Evolutionary conservation across 2,888 invertebrate genomes (phyloP).

Genomic region (Sarcophaga rosellei): DNA sequence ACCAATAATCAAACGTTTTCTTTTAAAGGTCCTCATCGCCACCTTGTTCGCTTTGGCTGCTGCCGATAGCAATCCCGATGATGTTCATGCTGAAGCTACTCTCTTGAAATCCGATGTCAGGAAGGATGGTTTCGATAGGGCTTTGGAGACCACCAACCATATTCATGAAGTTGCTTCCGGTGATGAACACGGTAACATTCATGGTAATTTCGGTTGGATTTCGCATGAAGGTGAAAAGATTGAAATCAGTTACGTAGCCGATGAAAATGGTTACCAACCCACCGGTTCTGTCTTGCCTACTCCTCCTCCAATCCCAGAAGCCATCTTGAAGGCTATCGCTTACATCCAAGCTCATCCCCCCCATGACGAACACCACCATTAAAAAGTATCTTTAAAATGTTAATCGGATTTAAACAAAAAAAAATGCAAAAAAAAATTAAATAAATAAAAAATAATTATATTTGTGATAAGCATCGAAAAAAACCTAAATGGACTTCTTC

Average conservation of each 20-base stretch:
- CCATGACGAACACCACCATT: slow-evolving; percentile 54
- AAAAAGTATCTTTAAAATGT: neutral
- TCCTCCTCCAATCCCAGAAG: slow-evolving; percentile 71
- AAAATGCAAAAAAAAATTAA: neutral
- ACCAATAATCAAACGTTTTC: neutral
- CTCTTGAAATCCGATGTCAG: slow-evolving; percentile 71
- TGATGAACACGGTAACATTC: slow-evolving; percentile 75
- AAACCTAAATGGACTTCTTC: too few relatives aligned
- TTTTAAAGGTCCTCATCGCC: slow-evolving; percentile 58
- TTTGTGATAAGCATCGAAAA: too few relatives aligned
- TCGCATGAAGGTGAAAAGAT: slow-evolving; percentile 76
- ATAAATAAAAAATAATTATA: neutral
- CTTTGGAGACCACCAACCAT: slow-evolving; percentile 74
- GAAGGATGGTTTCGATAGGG: slow-evolving; percentile 74
- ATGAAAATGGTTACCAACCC: slow-evolving; percentile 76
- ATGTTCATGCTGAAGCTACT: slow-evolving; percentile 66
- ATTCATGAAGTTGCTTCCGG: slow-evolving; percentile 71
- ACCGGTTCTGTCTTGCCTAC: slow-evolving; percentile 69
- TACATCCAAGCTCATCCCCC: slow-evolving; percentile 82
- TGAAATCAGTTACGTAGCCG: slow-evolving; percentile 74
- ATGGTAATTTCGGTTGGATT: slow-evolving; percentile 74
- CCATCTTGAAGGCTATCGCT: slow-evolving; percentile 77
- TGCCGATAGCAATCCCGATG: slow-evolving; percentile 51
- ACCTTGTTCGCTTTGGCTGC: slow-evolving; percentile 70
- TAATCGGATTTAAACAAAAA: too few relatives aligned